phyloP scores from a whole-genome alignment of 2,113 vertebrate genomes.

The Alligator mississippiensis region DNA sequence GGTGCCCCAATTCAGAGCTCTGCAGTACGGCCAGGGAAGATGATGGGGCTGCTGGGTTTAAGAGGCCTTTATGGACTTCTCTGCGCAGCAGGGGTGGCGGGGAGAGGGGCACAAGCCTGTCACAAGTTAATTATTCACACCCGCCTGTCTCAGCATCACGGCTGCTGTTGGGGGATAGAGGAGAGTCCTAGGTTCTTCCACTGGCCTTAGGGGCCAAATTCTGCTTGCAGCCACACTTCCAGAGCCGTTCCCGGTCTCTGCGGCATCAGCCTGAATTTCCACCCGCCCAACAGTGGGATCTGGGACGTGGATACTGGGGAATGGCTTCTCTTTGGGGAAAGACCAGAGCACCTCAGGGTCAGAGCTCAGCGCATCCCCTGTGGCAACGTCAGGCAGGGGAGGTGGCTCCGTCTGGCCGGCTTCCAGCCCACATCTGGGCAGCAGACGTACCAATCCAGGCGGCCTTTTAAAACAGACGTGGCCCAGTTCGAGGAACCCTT shows the following conservation, averaged over 20 bases:
- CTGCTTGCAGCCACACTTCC: not conserved
- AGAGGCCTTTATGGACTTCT: not conserved
- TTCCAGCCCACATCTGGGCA: not conserved
- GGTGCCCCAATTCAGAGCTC: not conserved
- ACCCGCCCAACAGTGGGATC: not conserved
- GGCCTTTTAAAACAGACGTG: not conserved
- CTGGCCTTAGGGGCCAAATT: not conserved
- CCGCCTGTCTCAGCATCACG: not conserved
- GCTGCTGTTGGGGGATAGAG: not conserved
- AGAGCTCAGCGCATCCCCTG: not conserved
- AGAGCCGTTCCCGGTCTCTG: not conserved
- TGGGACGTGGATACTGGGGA: not conserved
- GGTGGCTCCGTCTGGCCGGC: not conserved
- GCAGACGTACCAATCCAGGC: not conserved
- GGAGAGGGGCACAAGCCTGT: not conserved
- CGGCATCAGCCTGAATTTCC: accelerated
- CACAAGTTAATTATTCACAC: accelerated
- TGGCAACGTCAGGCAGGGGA: constrained; percentile 5
- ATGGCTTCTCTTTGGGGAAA: not conserved
- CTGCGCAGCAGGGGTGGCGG: not conserved
- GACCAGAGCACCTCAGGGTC: not conserved
- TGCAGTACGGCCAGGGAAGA: not conserved
- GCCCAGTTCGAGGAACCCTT: not conserved
- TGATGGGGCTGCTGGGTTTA: accelerated
- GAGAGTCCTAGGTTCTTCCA: not conserved